Evolutionary conservation across 2,888 invertebrate genomes (phyloP), one percentile per base, ranked within the genome.

Genomic region (Polydrusus pterygomalis): DNA sequence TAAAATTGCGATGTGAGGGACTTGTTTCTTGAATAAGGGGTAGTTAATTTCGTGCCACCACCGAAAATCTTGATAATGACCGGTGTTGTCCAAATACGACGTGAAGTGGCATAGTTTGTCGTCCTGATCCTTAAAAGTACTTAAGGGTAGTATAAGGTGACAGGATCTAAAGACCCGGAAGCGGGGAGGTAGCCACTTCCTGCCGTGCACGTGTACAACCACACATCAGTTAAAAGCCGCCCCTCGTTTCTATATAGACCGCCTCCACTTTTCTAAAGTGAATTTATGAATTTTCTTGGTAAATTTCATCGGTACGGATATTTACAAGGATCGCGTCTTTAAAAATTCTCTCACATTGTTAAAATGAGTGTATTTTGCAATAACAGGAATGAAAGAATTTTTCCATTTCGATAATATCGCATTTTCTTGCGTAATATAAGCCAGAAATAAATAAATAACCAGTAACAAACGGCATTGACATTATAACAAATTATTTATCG

Each of bases 401-500:
- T 69, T 77, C 69, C 54, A 58, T 77, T 74, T 74, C 54, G 67
- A 74, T 76, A 78, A 71, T 71, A 73, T 76, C 78, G 77, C 79
- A 78, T 78, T 78, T 77, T 78, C 77, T 77, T 73, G 73, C 67
- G 63, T 74, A 70, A 70, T 74, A 70, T 74, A 70, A 75, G 70
- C 76, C 62, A 74, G 70, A 76, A 64, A 49, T 70, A 77, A 78
- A 79, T 78, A 76, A 76, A 77, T 72, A 77, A 76, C 71, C 71
- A 77, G 74, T 64, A 69, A 65, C 71, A 70, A 76, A 79, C 79
- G 78, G 75, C 79, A 79, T 77, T 79, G 79, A 79, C 78, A 76
- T 79, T 79, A 74, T 77, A 79, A 79, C 78, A 79, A 79, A 79
- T 78, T 79, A 79, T 79, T 78, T 79, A 79, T 79, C 76, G 77